A percentile compares a stretch with the other conserved stretches of the same genome.
Conservation (phyloP, 2,888 invertebrate genomes). For the Chrysomela aeneicollis region DNA sequence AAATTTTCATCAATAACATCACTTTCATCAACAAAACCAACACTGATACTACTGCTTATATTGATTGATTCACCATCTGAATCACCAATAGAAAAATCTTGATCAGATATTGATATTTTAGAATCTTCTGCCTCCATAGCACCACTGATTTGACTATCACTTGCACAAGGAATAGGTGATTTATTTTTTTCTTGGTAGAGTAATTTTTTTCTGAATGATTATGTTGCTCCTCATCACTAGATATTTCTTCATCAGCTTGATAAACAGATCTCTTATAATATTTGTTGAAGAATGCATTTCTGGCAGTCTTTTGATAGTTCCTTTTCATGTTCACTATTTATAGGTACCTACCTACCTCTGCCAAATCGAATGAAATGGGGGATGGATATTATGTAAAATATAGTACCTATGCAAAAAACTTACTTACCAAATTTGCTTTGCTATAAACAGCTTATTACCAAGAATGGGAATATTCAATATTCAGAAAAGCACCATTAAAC, state of each 20-base stretch:
- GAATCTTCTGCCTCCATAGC: background rate
- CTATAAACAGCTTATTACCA: too few relatives aligned
- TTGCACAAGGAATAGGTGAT: slow-evolving; percentile 1
- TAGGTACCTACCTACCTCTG: background rate
- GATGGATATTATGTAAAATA: too few relatives aligned
- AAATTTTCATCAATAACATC: slow-evolving; percentile 1
- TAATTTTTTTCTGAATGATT: background rate
- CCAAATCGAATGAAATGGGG: background rate
- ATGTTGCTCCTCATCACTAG: slow-evolving; percentile 11
- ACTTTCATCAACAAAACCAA: background rate
- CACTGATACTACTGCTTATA: slow-evolving; percentile 3
- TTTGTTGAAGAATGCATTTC: slow-evolving; percentile 15
- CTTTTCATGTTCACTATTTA: slow-evolving; percentile 10
- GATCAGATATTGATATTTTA: background rate
- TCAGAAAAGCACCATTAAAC: too few relatives aligned
- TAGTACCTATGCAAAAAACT: background rate
- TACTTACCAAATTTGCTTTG: background rate
- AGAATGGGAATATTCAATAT: too few relatives aligned
- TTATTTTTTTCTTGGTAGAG: background rate
- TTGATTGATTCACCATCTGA: background rate
- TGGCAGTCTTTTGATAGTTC: slow-evolving; percentile 7
- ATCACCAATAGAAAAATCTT: slow-evolving; percentile 9
- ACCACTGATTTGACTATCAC: background rate
- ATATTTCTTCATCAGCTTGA: slow-evolving; percentile 6
- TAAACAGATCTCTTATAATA: slow-evolving; percentile 10